A percentile compares a stretch with the other conserved stretches of the same genome.
phyloP scores from a whole-genome alignment of 2,888 invertebrate genomes.

The Thecocarcelia acutangulata region DNA sequence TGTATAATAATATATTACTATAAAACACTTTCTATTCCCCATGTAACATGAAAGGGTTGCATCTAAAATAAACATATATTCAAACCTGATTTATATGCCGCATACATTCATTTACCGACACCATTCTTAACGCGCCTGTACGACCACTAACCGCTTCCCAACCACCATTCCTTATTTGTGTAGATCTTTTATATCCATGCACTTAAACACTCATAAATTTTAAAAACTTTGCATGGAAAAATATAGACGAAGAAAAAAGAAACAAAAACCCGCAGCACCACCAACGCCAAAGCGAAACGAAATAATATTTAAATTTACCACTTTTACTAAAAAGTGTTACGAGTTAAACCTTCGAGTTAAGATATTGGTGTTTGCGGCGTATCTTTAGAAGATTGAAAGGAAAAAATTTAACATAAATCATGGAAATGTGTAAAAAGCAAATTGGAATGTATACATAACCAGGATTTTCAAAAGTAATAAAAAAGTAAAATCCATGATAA shows the following conservation, averaged over 20 bases:
- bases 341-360: conserved; percentile 9
- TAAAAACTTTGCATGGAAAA: conserved; percentile 57
- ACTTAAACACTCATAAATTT: conserved; percentile 65
- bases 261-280: conserved; percentile 15
- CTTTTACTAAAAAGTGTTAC: conserved; percentile 4
- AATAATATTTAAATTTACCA: conserved; percentile 45
- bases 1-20: conserved; percentile 2
- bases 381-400: conserved; percentile 1
- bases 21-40: background rate
- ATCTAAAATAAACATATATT: conserved; percentile 44
- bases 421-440: conserved; percentile 6
- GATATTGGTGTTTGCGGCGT: conserved; percentile 3
- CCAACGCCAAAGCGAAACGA: conserved; percentile 13
- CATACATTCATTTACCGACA: conserved; percentile 43
- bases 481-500: conserved; percentile 1
- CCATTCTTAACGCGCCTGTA: conserved; percentile 37
- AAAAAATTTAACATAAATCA: conserved; percentile 33
- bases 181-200: conserved; percentile 29
- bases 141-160: conserved; percentile 37
- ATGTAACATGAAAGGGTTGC: conserved; percentile 33
- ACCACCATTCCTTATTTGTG: conserved; percentile 57
- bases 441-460: conserved; percentile 21
- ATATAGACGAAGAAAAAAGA: conserved; percentile 14
- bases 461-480: background rate
- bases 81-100: conserved; percentile 50